Evolutionary conservation across 2,797 vertebrate genomes (phyloP), one percentile per base, ranked within the genome.

Genomic region (Rhyacichthys aspro): DNA sequence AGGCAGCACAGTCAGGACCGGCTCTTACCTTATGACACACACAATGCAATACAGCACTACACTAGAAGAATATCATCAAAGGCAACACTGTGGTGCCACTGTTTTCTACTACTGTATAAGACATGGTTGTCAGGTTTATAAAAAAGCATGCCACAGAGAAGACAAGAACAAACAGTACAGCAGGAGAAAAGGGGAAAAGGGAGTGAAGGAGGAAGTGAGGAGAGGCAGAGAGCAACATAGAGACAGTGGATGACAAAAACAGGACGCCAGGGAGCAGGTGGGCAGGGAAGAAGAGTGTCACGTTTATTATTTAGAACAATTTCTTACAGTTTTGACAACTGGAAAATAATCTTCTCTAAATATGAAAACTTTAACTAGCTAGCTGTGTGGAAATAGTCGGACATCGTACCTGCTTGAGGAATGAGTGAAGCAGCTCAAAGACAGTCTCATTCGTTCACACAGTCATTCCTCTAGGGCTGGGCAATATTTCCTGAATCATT

Each of bases 211-310:
- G 75, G 16, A 28, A 59, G 34, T 19, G 47, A 57, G 50, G 39
- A 53, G 66, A 70, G 59, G 45, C 38, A 74, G 62, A 76, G 70
- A 72, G 47, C 58, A 70, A 87, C 86, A 87, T 43, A 64, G 58
- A 86, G 82, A 89, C 88, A 54, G 88, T 88, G 88, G 81, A 79
- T 79, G 59, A 86, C 74, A 41, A 79, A 58, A 75, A 85, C 88
- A 86, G 67, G 81, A 90, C 78, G 12, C 70, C 81, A 86, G 70
- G 82, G 87, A 89, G 88, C 87, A 72, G 79, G 83, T 91, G 88
- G 67, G 66, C 43, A 71, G 70, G 70, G 38, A 67, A 72, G 19
- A 36, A 59, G 55, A 54, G 60, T 55, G 54, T 55, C 63, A 67
- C 79, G 76, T 72, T 69, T 55, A n/a, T n/a, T n/a, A n/a, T n/a